Conservation (phyloP, 2,797 vertebrate species). For the Pseudochirops cupreus region DNA sequence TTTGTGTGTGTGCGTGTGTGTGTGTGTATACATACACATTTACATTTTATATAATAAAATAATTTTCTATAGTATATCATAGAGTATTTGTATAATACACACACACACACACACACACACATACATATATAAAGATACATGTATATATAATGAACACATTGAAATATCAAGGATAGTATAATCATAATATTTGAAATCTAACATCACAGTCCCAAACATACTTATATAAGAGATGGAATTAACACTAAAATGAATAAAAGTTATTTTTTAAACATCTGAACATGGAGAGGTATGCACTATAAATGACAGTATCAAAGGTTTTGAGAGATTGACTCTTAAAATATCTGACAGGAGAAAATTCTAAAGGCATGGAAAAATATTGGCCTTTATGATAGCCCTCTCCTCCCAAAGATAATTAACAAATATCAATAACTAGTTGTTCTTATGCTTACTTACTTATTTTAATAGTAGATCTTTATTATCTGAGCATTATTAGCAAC, state of each 20-base stretch:
- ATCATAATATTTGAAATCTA: neutral
- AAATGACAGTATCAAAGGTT: neutral
- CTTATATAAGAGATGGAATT: neutral
- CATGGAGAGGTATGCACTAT: neutral
- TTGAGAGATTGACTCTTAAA: neutral
- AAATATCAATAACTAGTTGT: neutral
- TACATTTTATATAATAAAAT: neutral
- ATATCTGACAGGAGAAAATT: neutral
- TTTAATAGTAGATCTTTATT: neutral
- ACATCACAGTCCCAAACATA: neutral
- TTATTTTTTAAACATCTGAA: neutral
- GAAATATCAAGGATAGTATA: neutral
- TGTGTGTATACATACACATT: too few species aligned
- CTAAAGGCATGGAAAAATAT: neutral
- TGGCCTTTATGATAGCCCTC: neutral
- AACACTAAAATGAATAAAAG: neutral
- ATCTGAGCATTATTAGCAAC: neutral
- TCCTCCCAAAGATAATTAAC: neutral
- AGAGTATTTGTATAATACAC: neutral
- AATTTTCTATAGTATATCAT: neutral
- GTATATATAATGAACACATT: neutral
- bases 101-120: accelerated
- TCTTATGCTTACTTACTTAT: neutral
- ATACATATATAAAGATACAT: neutral
- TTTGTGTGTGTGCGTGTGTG: neutral